Base-by-base conservation (phyloP, 2,113 vertebrate species). In the Anoplopoma fimbria region DNA sequence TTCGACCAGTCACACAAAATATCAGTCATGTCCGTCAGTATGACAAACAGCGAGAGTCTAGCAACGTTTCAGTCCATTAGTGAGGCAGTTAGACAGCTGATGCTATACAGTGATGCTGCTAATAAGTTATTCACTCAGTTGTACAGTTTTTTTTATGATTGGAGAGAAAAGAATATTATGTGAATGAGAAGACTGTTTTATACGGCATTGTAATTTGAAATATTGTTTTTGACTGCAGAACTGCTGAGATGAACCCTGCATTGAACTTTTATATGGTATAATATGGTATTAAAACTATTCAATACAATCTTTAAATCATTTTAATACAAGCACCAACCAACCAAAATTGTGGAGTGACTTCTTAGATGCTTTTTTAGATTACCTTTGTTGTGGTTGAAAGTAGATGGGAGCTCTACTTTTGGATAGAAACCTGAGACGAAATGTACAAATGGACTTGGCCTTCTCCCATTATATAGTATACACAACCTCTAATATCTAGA, bases 61-160 rank as follows among this genome's bases (percentile, higher is more conserved):
- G 45, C 14, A 23, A 15, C 3, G 69, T 69, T 70, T 70, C 76
- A 69, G 67, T 67, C 79, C 84, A 86, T 86, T 88, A 86, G 83
- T 17, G 1, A 55, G 27, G 47, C 60, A 80, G 53, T 84, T 68
- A 67, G 57, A 78, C 51, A 47, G 60, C 36, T 77, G 29, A 72
- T 61, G 49, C 58, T 68, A 6, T 21, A 64, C 63, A 64, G 19
- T 3, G 57, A 76, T 21, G 62, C 40, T 40, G 4, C 53, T 67
- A 81, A 85, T 72, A 40, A 64, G 49, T 27, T n/a, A 23, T 53
- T 65, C 42, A 61, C 23, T 84, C 71, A 45, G 25, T 15, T 49
- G 34, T 53, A 49, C 51, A 77, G 53, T 38, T 70, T 3, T n/a
- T 3, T 13, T 23, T 19, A 42, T 42, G 19, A 49, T 14, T 60